Conservation (phyloP, 1,140 invertebrate species). For the Argopecten irradians region DNA sequence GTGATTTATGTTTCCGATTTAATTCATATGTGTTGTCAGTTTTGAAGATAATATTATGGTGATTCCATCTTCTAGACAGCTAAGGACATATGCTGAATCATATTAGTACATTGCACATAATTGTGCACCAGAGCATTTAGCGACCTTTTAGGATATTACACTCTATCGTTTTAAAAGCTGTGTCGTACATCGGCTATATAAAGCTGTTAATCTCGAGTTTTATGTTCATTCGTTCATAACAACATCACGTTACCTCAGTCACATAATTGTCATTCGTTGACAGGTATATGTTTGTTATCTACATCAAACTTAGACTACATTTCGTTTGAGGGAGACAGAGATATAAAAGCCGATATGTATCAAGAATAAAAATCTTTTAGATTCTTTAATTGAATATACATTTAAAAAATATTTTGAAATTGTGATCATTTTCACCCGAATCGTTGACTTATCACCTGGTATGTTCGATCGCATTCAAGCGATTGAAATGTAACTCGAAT, state of each 20-base stretch:
- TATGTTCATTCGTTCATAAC: neutral
- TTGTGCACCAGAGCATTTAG: neutral
- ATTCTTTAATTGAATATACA: no score
- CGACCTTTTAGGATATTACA: neutral
- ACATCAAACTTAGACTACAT: neutral
- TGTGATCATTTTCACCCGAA: no score
- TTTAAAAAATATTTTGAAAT: no score
- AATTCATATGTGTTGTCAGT: neutral
- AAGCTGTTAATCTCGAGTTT: neutral
- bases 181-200: neutral
- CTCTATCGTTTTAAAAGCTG: neutral
- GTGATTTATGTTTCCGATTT: neutral
- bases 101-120: neutral
- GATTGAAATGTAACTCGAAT: no score
- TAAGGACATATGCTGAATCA: neutral
- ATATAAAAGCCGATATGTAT: neutral
- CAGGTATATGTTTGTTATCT: neutral
- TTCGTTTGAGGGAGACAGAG: neutral
- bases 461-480: no score
- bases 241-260: neutral
- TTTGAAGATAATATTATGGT: neutral
- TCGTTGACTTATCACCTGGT: no score
- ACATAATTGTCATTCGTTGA: neutral
- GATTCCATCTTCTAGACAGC: neutral
- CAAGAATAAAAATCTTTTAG: no score